Percentiles rank a stretch among this genome's conserved stretches.
Evolutionary conservation across 2,113 vertebrate genomes (phyloP).

Genomic region (Ondatra zibethicus): DNA sequence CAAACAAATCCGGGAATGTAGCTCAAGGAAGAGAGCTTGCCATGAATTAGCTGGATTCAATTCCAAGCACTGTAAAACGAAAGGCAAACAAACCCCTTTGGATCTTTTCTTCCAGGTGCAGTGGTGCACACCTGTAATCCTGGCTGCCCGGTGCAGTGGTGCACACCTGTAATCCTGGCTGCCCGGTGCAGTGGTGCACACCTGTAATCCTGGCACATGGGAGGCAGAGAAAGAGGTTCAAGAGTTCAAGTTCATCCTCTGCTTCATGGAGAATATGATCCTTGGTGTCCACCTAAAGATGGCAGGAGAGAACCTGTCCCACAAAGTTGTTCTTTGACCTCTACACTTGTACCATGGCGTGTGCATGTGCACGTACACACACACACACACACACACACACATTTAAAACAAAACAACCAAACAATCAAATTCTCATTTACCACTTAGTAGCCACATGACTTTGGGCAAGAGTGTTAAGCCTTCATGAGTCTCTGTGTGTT

Average conservation of each 20-base stretch:
- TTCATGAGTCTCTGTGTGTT: background rate
- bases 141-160: fast-evolving
- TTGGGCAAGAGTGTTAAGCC: background rate
- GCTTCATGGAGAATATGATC: background rate
- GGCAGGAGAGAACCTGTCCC: background rate
- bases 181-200: background rate
- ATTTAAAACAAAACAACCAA: background rate
- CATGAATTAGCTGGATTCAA: background rate
- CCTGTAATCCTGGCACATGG: background rate
- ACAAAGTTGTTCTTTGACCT: background rate
- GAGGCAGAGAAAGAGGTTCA: background rate
- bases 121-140: background rate
- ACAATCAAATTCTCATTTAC: background rate
- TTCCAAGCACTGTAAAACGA: background rate
- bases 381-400: background rate
- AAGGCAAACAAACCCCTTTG: background rate
- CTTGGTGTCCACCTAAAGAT: background rate
- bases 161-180: too few species aligned
- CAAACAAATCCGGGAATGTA: background rate
- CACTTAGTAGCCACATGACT: background rate
- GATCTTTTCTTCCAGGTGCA: background rate
- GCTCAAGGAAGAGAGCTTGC: background rate
- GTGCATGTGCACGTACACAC: background rate
- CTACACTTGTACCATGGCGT: too few species aligned
- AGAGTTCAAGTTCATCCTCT: background rate